Conservation (phyloP, 2,113 vertebrate genomes). For the Gymnorhina tibicen region DNA sequence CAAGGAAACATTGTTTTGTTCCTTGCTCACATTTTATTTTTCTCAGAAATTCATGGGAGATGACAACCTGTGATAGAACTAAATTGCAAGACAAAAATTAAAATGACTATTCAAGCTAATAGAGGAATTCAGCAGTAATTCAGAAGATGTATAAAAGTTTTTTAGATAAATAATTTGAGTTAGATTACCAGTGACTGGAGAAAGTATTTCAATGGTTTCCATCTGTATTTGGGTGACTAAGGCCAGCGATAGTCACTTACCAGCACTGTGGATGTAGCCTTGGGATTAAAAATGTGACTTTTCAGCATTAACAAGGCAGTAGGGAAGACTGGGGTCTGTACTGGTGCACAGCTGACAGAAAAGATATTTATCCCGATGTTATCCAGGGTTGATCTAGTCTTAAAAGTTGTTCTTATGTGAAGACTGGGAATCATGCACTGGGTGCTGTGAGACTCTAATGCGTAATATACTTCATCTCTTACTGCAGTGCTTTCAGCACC, state of each 20-base stretch:
- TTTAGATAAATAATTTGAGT: background rate
- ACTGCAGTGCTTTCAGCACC: slow-evolving; percentile 10
- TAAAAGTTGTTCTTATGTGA: background rate
- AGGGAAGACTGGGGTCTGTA: background rate
- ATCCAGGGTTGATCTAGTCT: background rate
- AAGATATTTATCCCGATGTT: background rate
- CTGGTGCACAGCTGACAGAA: background rate
- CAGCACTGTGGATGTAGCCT: background rate
- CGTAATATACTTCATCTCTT: background rate
- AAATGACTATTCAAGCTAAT: background rate
- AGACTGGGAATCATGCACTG: background rate
- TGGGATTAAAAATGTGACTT: background rate
- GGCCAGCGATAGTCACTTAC: background rate
- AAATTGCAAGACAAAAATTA: background rate
- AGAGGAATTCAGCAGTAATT: background rate
- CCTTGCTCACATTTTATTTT: background rate
- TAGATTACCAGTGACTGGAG: background rate
- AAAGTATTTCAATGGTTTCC: background rate
- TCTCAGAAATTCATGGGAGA: background rate
- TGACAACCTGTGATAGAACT: background rate
- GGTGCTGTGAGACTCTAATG: background rate
- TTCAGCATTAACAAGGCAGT: background rate
- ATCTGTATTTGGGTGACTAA: background rate
- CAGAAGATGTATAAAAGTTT: background rate
- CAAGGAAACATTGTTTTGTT: background rate